Evolutionary conservation across 2,797 vertebrate species (phyloP).

Genomic region (Enteromius fasciolatus): DNA sequence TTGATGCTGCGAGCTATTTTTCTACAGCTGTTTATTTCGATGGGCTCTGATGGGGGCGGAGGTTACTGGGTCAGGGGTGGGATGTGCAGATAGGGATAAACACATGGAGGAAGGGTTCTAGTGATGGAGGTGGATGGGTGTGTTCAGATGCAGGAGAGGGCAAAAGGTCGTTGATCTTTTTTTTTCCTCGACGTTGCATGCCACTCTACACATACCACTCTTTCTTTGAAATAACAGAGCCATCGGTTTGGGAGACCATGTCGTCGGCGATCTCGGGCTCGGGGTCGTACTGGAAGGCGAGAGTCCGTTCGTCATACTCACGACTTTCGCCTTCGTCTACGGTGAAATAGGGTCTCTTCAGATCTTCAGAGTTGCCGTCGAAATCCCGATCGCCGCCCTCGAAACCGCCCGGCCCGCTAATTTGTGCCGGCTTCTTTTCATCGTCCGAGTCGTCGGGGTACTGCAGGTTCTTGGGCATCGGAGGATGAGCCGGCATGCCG

Average conservation of each 20-base stretch:
- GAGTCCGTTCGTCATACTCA: conserved; percentile 92
- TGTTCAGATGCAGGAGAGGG: conserved; percentile 64
- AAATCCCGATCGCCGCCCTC: conserved; percentile 89
- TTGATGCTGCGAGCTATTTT: conserved; percentile 68
- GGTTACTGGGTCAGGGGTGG: conserved; percentile 39
- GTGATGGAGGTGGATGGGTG: conserved; percentile 54
- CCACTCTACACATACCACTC: conserved; percentile 98
- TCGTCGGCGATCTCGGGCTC: conserved; percentile 93
- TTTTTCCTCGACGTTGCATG: conserved; percentile 61
- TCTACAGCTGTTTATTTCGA: conserved; percentile 68
- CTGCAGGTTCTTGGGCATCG: conserved; percentile 93
- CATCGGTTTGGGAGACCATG: conserved; percentile 98
- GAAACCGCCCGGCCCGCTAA: conserved; percentile 82
- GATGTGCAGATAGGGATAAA: conserved; percentile 45
- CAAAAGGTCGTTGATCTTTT: conserved; percentile 61
- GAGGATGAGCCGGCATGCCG: conserved; percentile 86
- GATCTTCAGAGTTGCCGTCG: conserved; percentile 83
- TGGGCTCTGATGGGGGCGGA: conserved; percentile 68
- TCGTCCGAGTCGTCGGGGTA: conserved; percentile 96
- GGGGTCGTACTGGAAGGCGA: conserved; percentile 93
- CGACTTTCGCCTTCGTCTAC: conserved; percentile 92
- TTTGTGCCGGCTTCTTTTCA: conserved; percentile 92
- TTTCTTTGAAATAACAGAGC: conserved; percentile 99
- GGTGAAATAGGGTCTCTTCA: conserved; percentile 97
- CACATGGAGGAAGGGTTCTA: conserved; percentile 56